Percentiles rank a stretch among this genome's conserved stretches.
Conservation (phyloP, 1,140 invertebrate species). For the Cydia fagiglandana region DNA sequence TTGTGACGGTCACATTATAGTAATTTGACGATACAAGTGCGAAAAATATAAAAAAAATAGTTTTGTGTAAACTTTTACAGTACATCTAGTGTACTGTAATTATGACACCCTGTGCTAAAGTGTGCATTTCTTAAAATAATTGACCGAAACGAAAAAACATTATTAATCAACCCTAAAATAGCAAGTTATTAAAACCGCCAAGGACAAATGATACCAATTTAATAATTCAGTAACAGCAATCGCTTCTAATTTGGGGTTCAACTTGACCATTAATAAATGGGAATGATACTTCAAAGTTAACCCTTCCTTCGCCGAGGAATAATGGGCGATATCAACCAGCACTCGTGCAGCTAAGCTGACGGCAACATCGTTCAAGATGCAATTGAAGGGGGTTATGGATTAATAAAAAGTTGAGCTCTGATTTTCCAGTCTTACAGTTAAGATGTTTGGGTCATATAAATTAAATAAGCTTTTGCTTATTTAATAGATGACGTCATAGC, state of each 20-base stretch:
- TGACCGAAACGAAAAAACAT: conserved; percentile 15
- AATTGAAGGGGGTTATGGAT: conserved; percentile 10
- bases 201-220: conserved; percentile 68
- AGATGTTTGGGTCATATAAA: neutral
- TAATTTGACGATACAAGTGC: too few relatives aligned
- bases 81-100: too few relatives aligned
- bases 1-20: too few relatives aligned
- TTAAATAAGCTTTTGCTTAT: neutral
- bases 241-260: conserved; percentile 65
- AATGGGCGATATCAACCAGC: conserved; percentile 65
- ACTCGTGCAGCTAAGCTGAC: conserved; percentile 42
- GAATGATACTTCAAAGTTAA: conserved; percentile 78
- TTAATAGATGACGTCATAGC: neutral
- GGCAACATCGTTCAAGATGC: conserved; percentile 20
- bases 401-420: neutral
- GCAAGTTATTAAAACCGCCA: conserved; percentile 35
- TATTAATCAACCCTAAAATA: conserved; percentile 22
- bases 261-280: conserved; percentile 78
- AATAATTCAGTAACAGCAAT: conserved; percentile 72
- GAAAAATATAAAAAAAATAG: too few relatives aligned
- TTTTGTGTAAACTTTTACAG: too few relatives aligned
- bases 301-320: conserved; percentile 53
- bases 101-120: too few relatives aligned
- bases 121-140: neutral
- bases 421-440: neutral